These are phyloP conservation scores for Hemibagrus guttatus DNA, from an alignment of 2,797 vertebrate genomes.

Conservation along the genomic window DNA sequence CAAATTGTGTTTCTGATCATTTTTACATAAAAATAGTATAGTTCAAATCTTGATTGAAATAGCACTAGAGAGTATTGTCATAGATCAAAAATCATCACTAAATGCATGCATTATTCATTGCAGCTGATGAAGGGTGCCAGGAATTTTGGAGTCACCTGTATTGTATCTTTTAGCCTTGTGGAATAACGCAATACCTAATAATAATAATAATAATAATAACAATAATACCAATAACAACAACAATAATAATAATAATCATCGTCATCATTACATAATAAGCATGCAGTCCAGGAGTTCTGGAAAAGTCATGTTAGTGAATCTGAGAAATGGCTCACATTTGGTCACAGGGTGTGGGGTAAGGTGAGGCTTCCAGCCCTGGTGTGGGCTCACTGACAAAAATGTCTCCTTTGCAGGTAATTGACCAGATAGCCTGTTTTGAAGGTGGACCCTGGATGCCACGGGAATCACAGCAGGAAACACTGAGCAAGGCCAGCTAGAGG, in stretches of 20 bases:
- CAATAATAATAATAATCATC: too few relatives aligned
- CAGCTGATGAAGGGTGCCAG: not conserved
- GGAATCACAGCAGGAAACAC: constrained; percentile 88
- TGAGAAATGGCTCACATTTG: constrained; percentile 83
- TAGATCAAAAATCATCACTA: not conserved
- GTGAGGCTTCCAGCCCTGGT: constrained; percentile 78
- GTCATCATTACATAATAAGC: too few relatives aligned
- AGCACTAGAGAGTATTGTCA: not conserved
- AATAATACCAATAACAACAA: too few relatives aligned
- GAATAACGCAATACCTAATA: not conserved
- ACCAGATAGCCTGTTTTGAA: constrained; percentile 93
- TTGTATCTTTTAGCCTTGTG: not conserved
- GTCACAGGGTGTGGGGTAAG: constrained; percentile 84
- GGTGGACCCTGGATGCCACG: constrained; percentile 86
- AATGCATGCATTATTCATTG: not conserved
- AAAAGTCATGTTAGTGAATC: not conserved
- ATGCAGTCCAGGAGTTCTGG: not conserved
- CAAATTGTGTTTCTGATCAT: not conserved
- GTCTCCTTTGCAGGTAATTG: constrained; percentile 94
- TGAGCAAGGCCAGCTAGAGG: constrained; percentile 86
- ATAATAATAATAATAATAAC: not conserved
- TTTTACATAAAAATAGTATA: not conserved
- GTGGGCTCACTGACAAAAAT: constrained; percentile 93
- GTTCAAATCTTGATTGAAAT: not conserved
- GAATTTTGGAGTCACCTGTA: not conserved